Percentiles rank a stretch among this genome's conserved stretches.
These are phyloP conservation scores for Himalopsyche kuldschensis DNA, from an alignment of 2,888 invertebrate genomes.

Conservation along the genomic window DNA sequence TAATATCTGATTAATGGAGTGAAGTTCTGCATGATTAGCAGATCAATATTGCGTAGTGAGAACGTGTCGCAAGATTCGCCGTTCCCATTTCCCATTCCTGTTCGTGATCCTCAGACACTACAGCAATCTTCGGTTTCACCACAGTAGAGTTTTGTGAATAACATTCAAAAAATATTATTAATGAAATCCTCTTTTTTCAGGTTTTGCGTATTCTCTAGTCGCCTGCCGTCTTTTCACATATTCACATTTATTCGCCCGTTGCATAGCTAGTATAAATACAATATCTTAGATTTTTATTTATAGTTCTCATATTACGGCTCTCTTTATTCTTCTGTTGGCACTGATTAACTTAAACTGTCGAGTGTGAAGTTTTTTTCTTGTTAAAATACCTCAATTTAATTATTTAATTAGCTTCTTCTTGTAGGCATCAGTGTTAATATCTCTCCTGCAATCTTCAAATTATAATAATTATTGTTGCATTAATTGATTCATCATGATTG, in stretches of 20 bases:
- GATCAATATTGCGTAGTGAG: constrained; percentile 33
- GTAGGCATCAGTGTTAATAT: no score
- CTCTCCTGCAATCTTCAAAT: no score
- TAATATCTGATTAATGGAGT: constrained; percentile 18
- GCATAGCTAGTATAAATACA: background rate
- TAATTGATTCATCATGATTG: no score
- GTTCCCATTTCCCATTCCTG: constrained; percentile 6
- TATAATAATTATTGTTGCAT: no score
- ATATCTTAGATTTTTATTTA: background rate
- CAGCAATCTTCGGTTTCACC: constrained; percentile 27
- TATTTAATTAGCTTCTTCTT: no score
- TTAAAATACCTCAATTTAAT: no score
- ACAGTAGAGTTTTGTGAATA: background rate
- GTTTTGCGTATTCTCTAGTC: background rate
- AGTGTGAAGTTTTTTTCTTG: no score
- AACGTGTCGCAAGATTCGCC: constrained; percentile 5
- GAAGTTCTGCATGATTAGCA: constrained; percentile 39
- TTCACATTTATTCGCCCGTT: background rate
- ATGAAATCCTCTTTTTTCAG: background rate
- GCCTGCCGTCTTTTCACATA: background rate
- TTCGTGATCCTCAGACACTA: constrained; percentile 29
- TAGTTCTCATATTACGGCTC: background rate
- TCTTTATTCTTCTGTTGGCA: background rate
- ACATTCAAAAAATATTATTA: background rate
- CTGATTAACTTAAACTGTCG: no score